phyloP scores from a whole-genome alignment of 2,888 invertebrate genomes.

The Frankliniella intonsa region DNA sequence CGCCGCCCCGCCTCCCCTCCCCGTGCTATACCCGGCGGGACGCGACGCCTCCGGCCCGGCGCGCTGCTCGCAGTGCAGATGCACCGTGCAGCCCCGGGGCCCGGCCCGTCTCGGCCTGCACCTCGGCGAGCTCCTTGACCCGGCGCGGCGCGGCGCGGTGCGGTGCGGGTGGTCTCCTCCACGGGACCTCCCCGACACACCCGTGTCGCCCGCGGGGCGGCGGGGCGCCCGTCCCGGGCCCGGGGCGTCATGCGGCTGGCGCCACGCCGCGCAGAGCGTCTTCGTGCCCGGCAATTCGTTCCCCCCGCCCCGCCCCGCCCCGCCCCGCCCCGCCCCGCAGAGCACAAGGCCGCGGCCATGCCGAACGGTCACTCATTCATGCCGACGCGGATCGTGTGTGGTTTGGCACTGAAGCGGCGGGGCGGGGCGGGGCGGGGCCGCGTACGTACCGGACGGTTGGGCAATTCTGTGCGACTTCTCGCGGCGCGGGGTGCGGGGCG shows the following conservation, averaged over 20 bases:
- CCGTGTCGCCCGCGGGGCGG: no score
- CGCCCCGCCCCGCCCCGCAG: not conserved
- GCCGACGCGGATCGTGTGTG: not conserved
- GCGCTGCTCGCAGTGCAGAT: no score
- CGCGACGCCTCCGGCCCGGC: not conserved
- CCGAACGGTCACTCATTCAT: not conserved
- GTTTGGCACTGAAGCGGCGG: not conserved
- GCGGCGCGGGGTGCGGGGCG: no score
- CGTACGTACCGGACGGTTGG: no score
- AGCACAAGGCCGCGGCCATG: not conserved
- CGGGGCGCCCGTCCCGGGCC: no score
- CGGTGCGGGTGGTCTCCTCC: not conserved
- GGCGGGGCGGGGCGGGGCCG: not conserved
- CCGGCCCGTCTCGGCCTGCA: not conserved
- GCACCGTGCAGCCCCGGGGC: no score
- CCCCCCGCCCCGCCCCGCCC: not conserved
- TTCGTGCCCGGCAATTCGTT: not conserved
- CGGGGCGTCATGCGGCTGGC: no score
- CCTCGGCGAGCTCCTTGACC: not conserved
- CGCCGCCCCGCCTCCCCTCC: no score
- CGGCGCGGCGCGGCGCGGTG: not conserved
- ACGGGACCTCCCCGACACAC: no score
- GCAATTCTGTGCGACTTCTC: no score
- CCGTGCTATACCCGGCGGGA: no score
- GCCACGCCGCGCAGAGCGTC: no score